Base-by-base conservation (phyloP, 2,113 vertebrate species). In the Dermatemys mawii region DNA sequence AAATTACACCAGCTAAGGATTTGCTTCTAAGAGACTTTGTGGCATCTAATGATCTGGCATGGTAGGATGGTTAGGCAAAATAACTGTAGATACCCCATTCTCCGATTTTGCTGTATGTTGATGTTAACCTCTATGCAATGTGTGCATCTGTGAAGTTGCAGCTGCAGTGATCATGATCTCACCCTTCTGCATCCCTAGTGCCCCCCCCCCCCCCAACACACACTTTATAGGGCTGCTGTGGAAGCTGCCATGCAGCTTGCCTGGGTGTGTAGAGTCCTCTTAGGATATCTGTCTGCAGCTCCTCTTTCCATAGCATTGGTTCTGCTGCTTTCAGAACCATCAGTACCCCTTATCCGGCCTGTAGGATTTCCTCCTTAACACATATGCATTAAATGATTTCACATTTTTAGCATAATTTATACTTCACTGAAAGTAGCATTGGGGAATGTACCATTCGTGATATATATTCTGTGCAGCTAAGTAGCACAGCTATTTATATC, bases 401-500 rank as follows among this genome's bases (percentile, higher is more conserved):
- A 63, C 60, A 63, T 63, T 63, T 63, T 35, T 63, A 63, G 29
- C 60, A 63, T 63, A 63, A 63, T 63, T 63, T 63, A 35, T 63
- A 63, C 32, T 22, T 63, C 13, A 35, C 29, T 63, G 32, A 29
- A 85, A 41, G 70, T 91, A 79, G 44, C 70, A 51, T 35, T 54
- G 60, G 82, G 86, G 76, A 79, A 50, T 76, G 81, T 90, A 81
- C 26, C 73, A 83, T 24, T 92, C 16, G 57, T 94, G 70, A 27
- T 27, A 70, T 70, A 70, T 92, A 89, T 92, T 92, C 93, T 87
- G 63, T 57, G 86, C 82, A 84, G 76, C 86, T 95, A 81, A 80
- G 90, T 87, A 88, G 76, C 93, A 87, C 82, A 81, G 70, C 49
- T 95, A 83, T 85, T 97, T 83, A 92, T 92, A 86, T 93, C 95